Conservation (phyloP, 2,888 invertebrate species). For the Hermodice carunculata region DNA sequence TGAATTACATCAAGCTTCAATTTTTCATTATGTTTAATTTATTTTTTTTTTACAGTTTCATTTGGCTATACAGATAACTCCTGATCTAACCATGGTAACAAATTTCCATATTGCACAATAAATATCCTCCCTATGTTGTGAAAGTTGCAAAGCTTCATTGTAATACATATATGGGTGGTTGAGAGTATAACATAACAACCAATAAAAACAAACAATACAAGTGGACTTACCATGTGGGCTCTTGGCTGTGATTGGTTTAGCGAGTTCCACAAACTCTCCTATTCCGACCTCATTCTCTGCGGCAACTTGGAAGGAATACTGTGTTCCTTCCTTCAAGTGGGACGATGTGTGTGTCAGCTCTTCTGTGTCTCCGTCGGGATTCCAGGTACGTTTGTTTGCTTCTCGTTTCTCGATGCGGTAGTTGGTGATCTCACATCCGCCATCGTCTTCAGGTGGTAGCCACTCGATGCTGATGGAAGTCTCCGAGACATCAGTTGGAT, state of each 20-base stretch:
- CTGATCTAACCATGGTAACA: no score
- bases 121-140: no score
- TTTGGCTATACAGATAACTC: no score
- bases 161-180: no score
- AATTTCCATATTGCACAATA: no score
- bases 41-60: no score
- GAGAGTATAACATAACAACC: no score
- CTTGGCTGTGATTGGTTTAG: slow-evolving; percentile 49
- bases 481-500: slow-evolving; percentile 33
- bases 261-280: slow-evolving; percentile 46
- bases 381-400: slow-evolving; percentile 19
- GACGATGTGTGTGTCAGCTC: slow-evolving; percentile 31
- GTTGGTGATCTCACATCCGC: slow-evolving; percentile 38
- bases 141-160: no score
- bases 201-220: no score
- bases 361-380: slow-evolving; percentile 4
- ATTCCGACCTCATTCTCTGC: slow-evolving; percentile 87
- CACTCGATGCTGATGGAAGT: slow-evolving; percentile 28
- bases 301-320: slow-evolving; percentile 87
- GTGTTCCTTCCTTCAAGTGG: slow-evolving; percentile 49
- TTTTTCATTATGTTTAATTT: no score
- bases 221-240: slow-evolving; percentile 77
- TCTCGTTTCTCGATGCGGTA: slow-evolving; percentile 47
- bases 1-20: no score
- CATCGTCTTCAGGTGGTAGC: slow-evolving; percentile 33